A percentile compares a stretch with the other conserved stretches of the same genome.
These are phyloP conservation scores for Papio anubis DNA, from an alignment of 2,113 vertebrate species.

Conservation along the genomic window DNA sequence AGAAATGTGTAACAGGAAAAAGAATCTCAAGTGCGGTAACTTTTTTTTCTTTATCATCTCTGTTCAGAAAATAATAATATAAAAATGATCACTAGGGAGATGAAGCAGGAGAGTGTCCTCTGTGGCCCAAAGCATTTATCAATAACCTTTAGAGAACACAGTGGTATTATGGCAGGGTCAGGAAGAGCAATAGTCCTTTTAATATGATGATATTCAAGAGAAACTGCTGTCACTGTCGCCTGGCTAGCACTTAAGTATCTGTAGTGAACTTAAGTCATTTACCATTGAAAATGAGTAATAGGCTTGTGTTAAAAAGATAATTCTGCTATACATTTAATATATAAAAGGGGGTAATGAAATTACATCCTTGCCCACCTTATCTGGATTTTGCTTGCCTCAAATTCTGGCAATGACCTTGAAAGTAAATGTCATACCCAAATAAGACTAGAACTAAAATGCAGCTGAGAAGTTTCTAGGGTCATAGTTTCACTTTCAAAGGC, in stretches of 20 bases:
- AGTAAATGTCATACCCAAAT: conserved; percentile 9
- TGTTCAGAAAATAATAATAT: background rate
- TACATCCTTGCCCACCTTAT: conserved; percentile 6
- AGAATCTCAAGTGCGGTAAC: background rate
- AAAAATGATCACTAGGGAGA: background rate
- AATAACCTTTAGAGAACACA: background rate
- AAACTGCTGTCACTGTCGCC: background rate
- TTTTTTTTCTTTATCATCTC: background rate
- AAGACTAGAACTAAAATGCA: conserved; percentile 18
- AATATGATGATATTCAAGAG: background rate
- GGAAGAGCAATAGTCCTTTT: background rate
- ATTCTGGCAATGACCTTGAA: conserved; percentile 17
- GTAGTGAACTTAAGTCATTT: background rate
- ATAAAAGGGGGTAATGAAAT: conserved; percentile 46
- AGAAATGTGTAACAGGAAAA: background rate
- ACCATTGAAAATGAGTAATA: conserved; percentile 14
- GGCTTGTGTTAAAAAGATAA: background rate
- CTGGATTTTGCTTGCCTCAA: conserved; percentile 28
- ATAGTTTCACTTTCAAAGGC: background rate
- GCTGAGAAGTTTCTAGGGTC: background rate
- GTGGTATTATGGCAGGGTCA: background rate
- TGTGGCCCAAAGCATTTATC: background rate
- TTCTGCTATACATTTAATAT: background rate
- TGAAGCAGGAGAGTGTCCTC: background rate
- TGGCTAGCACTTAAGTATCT: background rate